Conservation (phyloP, 2,113 vertebrate genomes). For the Trogon melanurus region DNA sequence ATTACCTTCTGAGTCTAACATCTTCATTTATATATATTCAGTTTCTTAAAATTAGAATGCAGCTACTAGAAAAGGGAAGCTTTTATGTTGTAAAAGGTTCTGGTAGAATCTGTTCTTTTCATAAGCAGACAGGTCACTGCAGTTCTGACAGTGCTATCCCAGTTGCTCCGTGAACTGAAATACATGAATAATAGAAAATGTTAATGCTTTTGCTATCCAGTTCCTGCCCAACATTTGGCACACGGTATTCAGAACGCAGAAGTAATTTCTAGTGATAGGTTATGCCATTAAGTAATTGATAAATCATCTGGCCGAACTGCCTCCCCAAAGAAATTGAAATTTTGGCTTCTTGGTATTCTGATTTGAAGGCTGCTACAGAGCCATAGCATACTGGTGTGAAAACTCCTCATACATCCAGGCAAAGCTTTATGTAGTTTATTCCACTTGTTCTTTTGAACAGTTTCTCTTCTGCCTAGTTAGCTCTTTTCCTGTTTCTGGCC, state of each 20-base stretch:
- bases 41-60: not conserved
- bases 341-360: not conserved
- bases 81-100: not conserved
- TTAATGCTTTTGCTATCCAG: not conserved
- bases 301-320: not conserved
- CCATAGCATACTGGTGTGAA: not conserved
- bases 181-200: not conserved
- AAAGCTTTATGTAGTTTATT: not conserved
- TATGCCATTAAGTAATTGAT: not conserved
- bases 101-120: not conserved
- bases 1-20: not conserved
- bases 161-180: not conserved
- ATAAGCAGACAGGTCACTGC: not conserved
- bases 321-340: not conserved
- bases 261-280: not conserved
- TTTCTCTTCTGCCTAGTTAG: not conserved
- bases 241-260: not conserved
- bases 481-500: not conserved
- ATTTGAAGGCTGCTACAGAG: not conserved
- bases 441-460: not conserved
- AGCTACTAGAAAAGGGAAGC: not conserved
- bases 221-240: not conserved
- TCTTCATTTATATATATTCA: not conserved
- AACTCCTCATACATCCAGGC: not conserved
- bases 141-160: not conserved